A percentile compares a stretch with the other conserved stretches of the same genome.
Evolutionary conservation across 1,140 invertebrate species (phyloP).

Genomic region (Olivierus martensii): DNA sequence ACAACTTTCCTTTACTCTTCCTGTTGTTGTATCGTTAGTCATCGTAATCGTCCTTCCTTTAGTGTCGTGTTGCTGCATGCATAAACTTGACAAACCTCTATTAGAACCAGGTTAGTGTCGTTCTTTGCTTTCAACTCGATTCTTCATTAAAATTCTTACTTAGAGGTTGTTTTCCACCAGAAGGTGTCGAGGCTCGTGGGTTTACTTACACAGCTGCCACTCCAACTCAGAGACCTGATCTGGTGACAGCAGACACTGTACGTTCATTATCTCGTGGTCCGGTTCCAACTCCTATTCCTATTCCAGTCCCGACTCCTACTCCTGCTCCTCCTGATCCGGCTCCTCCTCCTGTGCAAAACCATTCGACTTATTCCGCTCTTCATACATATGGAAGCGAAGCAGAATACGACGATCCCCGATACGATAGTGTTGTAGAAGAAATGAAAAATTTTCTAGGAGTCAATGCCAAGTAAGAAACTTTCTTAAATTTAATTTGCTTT

Average conservation of each 20-base stretch:
- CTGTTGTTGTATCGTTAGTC: slow-evolving; percentile 6
- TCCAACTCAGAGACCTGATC: background rate
- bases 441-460: slow-evolving; percentile 12
- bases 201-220: slow-evolving; percentile 12
- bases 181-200: slow-evolving; percentile 10
- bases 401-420: slow-evolving; percentile 4
- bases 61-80: slow-evolving; percentile 8
- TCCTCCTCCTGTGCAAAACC: slow-evolving; percentile 4
- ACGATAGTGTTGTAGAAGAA: slow-evolving; percentile 14
- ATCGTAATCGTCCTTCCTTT: slow-evolving; percentile 11
- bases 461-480: slow-evolving; percentile 7
- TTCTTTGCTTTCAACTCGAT: background rate
- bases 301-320: slow-evolving; percentile 1
- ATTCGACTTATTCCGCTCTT: slow-evolving; percentile 8
- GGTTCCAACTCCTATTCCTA: too few species aligned
- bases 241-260: too few species aligned
- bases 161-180: background rate
- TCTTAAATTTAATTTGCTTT: too few species aligned
- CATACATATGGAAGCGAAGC: slow-evolving; percentile 9
- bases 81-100: slow-evolving; percentile 3
- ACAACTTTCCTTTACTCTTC: slow-evolving; percentile 4
- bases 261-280: too few species aligned
- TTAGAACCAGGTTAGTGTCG: slow-evolving; percentile 7
- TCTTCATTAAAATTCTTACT: background rate
- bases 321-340: slow-evolving; percentile 6